These are phyloP conservation scores for Phrynosoma blainvillii DNA, from an alignment of 2,113 vertebrate species.

Conservation along the genomic window DNA sequence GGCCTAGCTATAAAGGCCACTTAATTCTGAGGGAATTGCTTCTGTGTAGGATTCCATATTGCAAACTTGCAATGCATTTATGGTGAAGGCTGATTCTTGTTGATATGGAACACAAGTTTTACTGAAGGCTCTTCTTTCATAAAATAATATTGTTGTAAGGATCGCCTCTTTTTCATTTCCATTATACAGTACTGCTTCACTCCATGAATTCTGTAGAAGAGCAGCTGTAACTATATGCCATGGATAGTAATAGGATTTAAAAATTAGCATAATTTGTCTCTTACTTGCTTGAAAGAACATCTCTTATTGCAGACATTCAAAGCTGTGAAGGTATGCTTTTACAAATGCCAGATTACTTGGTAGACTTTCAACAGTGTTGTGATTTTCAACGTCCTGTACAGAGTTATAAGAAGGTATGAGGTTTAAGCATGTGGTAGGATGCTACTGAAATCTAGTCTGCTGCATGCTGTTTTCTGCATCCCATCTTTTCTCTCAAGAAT, in stretches of 20 bases:
- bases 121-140: neutral
- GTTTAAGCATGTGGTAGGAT: neutral
- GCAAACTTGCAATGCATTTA: neutral
- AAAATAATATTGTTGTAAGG: neutral
- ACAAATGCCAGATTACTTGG: neutral
- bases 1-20: neutral
- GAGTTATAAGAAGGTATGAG: neutral
- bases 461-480: neutral
- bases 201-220: neutral
- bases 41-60: neutral
- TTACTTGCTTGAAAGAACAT: slow-evolving; percentile 2
- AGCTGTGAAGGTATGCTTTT: neutral
- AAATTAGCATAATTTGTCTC: slow-evolving; percentile 18
- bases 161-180: neutral
- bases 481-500: neutral
- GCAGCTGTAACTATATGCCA: slow-evolving; percentile 1
- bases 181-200: neutral
- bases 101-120: neutral
- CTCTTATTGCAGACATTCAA: neutral
- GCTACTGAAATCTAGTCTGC: neutral
- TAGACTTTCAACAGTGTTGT: neutral
- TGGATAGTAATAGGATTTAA: slow-evolving; percentile 24
- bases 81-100: neutral
- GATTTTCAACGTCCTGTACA: neutral
- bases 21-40: neutral